phyloP scores from a whole-genome alignment of 2,113 vertebrate species.

The Alectura lathami region DNA sequence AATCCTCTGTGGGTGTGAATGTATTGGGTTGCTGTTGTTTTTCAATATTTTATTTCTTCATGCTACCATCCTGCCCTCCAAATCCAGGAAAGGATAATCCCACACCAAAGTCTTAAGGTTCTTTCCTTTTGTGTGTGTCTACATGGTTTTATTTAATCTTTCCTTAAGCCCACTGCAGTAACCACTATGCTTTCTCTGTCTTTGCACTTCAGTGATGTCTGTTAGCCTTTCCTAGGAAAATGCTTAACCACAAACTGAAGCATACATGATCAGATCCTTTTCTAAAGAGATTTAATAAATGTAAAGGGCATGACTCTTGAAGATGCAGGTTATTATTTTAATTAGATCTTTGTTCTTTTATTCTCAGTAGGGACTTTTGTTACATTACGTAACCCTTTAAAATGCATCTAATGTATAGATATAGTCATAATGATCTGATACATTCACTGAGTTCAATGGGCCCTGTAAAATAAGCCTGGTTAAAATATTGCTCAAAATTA shows the following conservation, averaged over 20 bases:
- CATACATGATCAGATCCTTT: not conserved
- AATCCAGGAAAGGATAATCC: not conserved
- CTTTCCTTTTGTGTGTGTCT: not conserved
- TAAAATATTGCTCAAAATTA: not conserved
- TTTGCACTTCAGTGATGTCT: not conserved
- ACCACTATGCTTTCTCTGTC: not conserved
- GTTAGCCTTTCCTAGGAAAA: not conserved
- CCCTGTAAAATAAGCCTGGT: not conserved
- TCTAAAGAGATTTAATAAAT: not conserved
- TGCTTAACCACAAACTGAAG: not conserved
- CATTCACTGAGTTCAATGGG: not conserved
- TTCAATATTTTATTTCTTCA: not conserved
- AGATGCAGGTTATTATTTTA: accelerated
- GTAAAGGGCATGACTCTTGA: not conserved
- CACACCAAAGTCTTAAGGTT: not conserved
- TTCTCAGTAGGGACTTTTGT: not conserved
- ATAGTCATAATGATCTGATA: not conserved
- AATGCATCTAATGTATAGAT: not conserved
- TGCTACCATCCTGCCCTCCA: not conserved
- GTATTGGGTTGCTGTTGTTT: too few species aligned
- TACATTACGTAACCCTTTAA: not conserved
- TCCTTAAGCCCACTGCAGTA: not conserved
- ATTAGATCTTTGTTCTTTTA: not conserved
- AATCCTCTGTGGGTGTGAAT: not conserved
- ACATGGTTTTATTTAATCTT: not conserved